These are phyloP conservation scores for Dyspetes luteomarginatus DNA, from an alignment of 2,888 invertebrate species.

Conservation along the genomic window DNA sequence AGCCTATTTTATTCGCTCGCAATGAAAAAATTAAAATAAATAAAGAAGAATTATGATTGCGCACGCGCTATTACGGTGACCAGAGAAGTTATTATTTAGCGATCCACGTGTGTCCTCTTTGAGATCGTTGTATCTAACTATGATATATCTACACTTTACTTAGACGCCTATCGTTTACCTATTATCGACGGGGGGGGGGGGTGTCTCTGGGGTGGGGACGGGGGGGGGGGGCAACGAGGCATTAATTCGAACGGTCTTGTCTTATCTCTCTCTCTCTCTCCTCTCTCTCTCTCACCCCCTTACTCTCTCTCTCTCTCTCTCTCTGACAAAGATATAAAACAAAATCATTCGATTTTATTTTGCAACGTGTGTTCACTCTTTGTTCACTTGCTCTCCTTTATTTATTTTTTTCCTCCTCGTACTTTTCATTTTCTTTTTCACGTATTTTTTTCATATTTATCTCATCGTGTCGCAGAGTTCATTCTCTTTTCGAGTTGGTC, in stretches of 20 bases:
- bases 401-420: slow-evolving; percentile 19
- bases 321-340: slow-evolving; percentile 44
- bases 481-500: slow-evolving; percentile 47
- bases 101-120: slow-evolving; percentile 79
- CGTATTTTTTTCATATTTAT: slow-evolving; percentile 26
- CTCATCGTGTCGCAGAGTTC: slow-evolving; percentile 23
- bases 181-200: slow-evolving; percentile 60
- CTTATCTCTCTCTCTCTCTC: slow-evolving; percentile 53
- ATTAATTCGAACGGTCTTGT: slow-evolving; percentile 66
- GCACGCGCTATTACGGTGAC: slow-evolving; percentile 68
- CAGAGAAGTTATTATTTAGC: slow-evolving; percentile 72
- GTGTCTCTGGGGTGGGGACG: background rate
- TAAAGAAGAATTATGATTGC: slow-evolving; percentile 47
- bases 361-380: slow-evolving; percentile 51
- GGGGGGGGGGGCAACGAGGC: slow-evolving; percentile 35
- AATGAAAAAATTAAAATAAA: too few relatives aligned
- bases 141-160: slow-evolving; percentile 82
- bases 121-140: slow-evolving; percentile 83
- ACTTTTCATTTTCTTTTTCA: slow-evolving; percentile 14
- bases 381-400: slow-evolving; percentile 40
- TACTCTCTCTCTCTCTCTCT: slow-evolving; percentile 48
- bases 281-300: too few relatives aligned
- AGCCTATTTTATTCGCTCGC: slow-evolving; percentile 62
- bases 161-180: slow-evolving; percentile 75
- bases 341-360: slow-evolving; percentile 36